Conservation (phyloP, 2,113 vertebrate genomes). For the Otus sunia region DNA sequence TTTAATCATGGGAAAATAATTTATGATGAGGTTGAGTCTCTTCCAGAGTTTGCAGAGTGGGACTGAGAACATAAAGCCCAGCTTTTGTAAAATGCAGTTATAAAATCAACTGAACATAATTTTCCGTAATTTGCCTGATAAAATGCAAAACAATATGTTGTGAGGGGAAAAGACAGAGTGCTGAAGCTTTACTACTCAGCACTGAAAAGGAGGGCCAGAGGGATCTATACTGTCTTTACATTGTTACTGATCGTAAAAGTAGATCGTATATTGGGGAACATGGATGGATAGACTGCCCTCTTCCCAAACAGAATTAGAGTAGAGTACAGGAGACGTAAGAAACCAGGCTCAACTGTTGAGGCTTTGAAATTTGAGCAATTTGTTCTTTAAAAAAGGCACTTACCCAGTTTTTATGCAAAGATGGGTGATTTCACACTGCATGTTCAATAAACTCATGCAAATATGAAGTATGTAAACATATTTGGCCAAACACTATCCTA, state of each 20-base stretch:
- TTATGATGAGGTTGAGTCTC: neutral
- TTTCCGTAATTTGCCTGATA: neutral
- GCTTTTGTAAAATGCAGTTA: slow-evolving; percentile 39
- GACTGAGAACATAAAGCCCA: neutral
- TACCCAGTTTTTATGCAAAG: slow-evolving; percentile 45
- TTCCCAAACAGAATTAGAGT: neutral
- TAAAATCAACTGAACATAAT: neutral
- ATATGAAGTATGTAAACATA: slow-evolving; percentile 57
- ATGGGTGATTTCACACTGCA: slow-evolving; percentile 45
- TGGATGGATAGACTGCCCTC: neutral
- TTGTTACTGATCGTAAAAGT: neutral
- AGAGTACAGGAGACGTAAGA: neutral
- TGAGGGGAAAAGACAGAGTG: neutral
- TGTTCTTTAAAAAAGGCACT: neutral
- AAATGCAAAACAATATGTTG: neutral
- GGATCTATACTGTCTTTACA: neutral
- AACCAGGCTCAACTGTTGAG: neutral
- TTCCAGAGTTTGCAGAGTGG: neutral
- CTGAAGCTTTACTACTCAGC: neutral
- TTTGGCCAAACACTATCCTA: slow-evolving; percentile 46
- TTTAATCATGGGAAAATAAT: neutral
- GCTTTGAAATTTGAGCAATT: neutral
- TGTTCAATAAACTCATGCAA: slow-evolving; percentile 50
- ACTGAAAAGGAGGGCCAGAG: neutral
- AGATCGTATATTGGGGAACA: neutral